Base-by-base conservation (phyloP, 2,888 invertebrate species). In the Candidula unifasciata region DNA sequence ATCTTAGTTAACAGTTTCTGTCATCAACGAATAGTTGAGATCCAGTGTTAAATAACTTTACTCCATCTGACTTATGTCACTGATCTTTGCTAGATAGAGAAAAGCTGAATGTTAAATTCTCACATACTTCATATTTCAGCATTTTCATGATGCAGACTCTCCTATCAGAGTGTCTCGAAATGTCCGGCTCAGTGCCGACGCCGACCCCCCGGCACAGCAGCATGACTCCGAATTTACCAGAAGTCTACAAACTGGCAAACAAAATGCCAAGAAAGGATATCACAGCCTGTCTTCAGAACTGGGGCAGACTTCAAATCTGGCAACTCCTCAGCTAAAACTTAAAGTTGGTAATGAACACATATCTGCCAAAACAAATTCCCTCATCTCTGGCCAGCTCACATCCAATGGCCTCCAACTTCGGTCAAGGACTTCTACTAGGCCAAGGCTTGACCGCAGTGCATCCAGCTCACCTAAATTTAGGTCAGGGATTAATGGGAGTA, bases 91-190 rank as follows among this genome's bases (percentile, higher is more conserved):
- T n/a, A n/a, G n/a, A n/a, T n/a, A 44, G 6, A 44, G 44, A 44
- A 44, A 6, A 44, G 6, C 44, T 44, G 44, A 10, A 44, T 44
- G 2, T 60, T 5, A 60, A 60, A 6, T 60, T 60, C n/a, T 60
- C 60, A 60, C 60, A 10, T 64, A 35, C 35, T 35, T 10, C n/a
- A 35, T 30, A 13, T 76, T 82, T 68, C 66, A 66, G 60, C 68
- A 52, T 68, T 64, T 37, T n/a, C 82, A 57, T 16, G 80, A 84
- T 74, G 76, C 77, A 21, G 80, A 84, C 60, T 80, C 80, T 66
- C 80, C 80, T 37, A 81, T 80, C 16, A 74, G 80, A 30, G 74
- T 79, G 44, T 54, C 80, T 0, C 73, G 73, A 33, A 66, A 16
- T 44, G 27, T n/a, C 16, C 44, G 27, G 33, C 52, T n/a, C 6